Percentiles rank a stretch among this genome's conserved stretches.
These are phyloP conservation scores for Ochropacha duplaris DNA, from an alignment of 2,888 invertebrate genomes.

Conservation along the genomic window DNA sequence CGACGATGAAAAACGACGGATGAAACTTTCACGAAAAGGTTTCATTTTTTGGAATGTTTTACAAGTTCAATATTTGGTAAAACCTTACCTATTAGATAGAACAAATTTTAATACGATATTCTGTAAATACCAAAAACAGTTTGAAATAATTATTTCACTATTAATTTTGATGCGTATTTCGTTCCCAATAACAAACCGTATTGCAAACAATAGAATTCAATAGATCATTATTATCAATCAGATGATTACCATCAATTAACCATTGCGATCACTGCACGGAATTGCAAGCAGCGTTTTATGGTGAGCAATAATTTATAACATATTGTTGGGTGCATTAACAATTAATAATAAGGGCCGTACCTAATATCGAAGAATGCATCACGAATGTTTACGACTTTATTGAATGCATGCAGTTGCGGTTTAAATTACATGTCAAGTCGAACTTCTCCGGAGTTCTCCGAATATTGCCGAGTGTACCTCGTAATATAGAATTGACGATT, in stretches of 20 bases:
- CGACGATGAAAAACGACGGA: not conserved
- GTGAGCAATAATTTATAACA: not conserved
- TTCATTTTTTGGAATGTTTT: not conserved
- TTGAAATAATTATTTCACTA: too few relatives aligned
- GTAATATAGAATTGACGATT: too few relatives aligned
- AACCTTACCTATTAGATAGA: not conserved
- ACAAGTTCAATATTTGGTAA: not conserved
- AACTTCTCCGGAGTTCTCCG: too few relatives aligned
- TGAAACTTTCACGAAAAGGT: slow-evolving; percentile 1
- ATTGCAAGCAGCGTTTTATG: slow-evolving; percentile 8
- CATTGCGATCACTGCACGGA: slow-evolving; percentile 10
- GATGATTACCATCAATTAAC: slow-evolving; percentile 26
- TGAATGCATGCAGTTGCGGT: too few relatives aligned
- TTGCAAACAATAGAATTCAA: slow-evolving; percentile 32
- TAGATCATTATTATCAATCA: slow-evolving; percentile 34
- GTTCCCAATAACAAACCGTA: slow-evolving; percentile 6
- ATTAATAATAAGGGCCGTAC: not conserved
- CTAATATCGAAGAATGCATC: not conserved
- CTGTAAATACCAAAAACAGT: too few relatives aligned
- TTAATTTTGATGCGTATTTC: not conserved
- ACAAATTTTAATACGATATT: too few relatives aligned
- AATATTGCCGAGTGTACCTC: too few relatives aligned
- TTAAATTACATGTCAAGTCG: too few relatives aligned
- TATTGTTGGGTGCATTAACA: not conserved
- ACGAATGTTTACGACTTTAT: too few relatives aligned